Percentiles rank a stretch among this genome's conserved stretches.
Conservation (phyloP, 2,888 invertebrate species). For the Blera fallax region DNA sequence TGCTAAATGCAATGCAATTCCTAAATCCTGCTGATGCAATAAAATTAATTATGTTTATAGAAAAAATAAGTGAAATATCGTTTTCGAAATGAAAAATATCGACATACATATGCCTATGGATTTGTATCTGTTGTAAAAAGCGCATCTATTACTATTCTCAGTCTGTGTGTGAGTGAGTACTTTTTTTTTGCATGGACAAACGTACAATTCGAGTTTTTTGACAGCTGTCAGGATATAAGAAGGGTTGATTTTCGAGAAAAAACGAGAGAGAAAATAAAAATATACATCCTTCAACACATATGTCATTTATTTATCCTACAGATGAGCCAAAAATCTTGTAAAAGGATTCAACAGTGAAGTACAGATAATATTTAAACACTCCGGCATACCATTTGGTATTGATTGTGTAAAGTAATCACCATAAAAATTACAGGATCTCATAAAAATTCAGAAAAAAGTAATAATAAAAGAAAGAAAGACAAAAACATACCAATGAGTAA, state of each 20-base stretch:
- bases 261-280: constrained; percentile 6
- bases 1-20: constrained; percentile 4
- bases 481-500: constrained; percentile 15
- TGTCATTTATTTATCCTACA: constrained; percentile 35
- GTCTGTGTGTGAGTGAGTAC: constrained; percentile 46
- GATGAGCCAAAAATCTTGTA: constrained; percentile 2
- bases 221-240: constrained; percentile 67
- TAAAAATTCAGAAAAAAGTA: constrained; percentile 19
- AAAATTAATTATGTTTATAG: constrained; percentile 10
- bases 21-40: not conserved
- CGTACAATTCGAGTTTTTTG: constrained; percentile 59
- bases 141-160: constrained; percentile 53
- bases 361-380: constrained; percentile 13
- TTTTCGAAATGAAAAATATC: constrained; percentile 33
- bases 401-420: constrained; percentile 33
- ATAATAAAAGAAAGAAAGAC: not conserved
- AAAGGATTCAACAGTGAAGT: constrained; percentile 48
- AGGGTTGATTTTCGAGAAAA: constrained; percentile 36
- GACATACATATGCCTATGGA: constrained; percentile 40
- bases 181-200: constrained; percentile 24
- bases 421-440: constrained; percentile 30
- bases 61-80: constrained; percentile 36
- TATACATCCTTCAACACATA: constrained; percentile 41
- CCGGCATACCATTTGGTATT: not conserved
- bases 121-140: constrained; percentile 49